A percentile compares a stretch with the other conserved stretches of the same genome.
Evolutionary conservation across 2,797 vertebrate genomes (phyloP).

Genomic region (Sebastes taczanowskii): DNA sequence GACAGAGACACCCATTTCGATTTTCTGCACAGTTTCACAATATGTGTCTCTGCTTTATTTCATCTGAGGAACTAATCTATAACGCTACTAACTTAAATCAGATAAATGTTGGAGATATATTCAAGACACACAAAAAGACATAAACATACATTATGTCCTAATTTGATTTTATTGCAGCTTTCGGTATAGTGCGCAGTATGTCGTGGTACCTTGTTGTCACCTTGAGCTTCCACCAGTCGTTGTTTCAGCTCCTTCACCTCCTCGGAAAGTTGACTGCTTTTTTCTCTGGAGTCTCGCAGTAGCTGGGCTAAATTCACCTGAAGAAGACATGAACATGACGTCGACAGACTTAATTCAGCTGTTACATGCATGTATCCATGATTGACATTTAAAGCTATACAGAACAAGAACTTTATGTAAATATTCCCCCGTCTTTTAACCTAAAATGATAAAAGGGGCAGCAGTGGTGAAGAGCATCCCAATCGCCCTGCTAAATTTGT

Average conservation of each 20-base stretch:
- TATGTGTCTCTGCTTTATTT: background rate
- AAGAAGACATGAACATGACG: background rate
- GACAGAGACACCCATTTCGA: background rate
- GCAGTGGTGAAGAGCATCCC: background rate
- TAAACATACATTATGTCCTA: too few relatives aligned
- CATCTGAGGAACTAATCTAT: background rate
- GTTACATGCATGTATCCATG: background rate
- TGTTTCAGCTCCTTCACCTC: constrained; percentile 95
- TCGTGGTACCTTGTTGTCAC: constrained; percentile 93
- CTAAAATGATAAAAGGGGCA: background rate
- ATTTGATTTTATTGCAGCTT: background rate
- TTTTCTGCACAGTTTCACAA: background rate
- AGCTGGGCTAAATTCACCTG: constrained; percentile 95
- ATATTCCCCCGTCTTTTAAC: background rate
- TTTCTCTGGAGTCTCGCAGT: constrained; percentile 90
- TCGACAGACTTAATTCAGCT: background rate
- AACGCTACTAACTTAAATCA: background rate
- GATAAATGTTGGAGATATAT: background rate
- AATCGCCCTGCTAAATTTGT: background rate
- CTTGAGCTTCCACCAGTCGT: constrained; percentile 92
- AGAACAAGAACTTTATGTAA: background rate
- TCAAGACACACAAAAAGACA: background rate
- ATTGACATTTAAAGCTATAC: background rate
- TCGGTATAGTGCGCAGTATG: background rate
- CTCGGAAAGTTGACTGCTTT: constrained; percentile 87